Conservation (phyloP, 2,888 invertebrate genomes). For the Andrena minutula region DNA sequence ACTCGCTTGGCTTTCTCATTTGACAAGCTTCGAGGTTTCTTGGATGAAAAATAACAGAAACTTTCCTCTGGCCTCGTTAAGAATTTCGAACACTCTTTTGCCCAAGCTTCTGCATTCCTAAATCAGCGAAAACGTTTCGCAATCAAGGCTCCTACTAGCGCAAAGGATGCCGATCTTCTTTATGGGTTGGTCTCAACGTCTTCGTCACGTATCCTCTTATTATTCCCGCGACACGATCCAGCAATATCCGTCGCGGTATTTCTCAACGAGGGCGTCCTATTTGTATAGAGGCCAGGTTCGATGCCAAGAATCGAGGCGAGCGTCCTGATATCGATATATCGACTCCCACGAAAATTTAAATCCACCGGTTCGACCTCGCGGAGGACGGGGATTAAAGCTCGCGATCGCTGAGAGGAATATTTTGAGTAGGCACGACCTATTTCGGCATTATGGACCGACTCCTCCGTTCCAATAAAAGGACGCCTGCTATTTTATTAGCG, state of each 20-base stretch:
- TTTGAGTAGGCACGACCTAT: neutral
- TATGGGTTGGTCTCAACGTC: conserved; percentile 19
- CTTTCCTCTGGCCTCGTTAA: neutral
- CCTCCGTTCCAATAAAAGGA: neutral
- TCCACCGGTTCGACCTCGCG: neutral
- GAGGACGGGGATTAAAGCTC: neutral
- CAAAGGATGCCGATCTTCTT: conserved; percentile 14
- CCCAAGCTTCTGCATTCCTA: neutral
- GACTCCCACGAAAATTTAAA: neutral
- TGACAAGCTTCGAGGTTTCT: neutral
- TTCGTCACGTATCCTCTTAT: conserved; percentile 52
- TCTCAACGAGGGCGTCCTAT: conserved; percentile 23
- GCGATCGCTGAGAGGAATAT: neutral
- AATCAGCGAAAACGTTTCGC: neutral
- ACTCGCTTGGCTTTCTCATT: neutral
- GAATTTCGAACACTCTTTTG: neutral
- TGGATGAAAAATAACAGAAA: neutral
- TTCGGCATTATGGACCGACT: neutral
- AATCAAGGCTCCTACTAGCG: neutral
- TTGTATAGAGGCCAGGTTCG: conserved; percentile 45
- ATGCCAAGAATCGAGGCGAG: conserved; percentile 26
- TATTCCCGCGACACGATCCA: conserved; percentile 35
- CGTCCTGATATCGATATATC: neutral
- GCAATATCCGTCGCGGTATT: conserved; percentile 42
- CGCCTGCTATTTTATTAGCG: neutral